These are phyloP conservation scores for Papilio dardanus DNA, from an alignment of 1,140 invertebrate species.

Conservation along the genomic window DNA sequence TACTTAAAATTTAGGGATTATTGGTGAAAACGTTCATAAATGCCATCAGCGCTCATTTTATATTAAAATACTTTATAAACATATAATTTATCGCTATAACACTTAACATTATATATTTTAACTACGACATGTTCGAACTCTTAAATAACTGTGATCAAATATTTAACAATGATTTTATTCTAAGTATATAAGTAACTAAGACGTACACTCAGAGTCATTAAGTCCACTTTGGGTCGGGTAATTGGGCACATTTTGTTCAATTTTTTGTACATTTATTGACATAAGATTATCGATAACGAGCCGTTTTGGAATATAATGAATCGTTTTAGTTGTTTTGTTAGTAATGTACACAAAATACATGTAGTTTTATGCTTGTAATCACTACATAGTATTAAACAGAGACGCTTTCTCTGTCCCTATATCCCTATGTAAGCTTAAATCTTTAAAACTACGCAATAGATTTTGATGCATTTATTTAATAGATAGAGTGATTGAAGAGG, in stretches of 20 bases:
- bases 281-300: conserved; percentile 53
- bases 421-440: too few species aligned
- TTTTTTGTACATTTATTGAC: conserved; percentile 71
- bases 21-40: neutral
- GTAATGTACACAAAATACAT: conserved; percentile 1
- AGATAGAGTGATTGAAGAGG: too few species aligned
- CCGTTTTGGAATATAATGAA: conserved; percentile 17
- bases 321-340: conserved; percentile 11
- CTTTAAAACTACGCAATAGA: too few species aligned
- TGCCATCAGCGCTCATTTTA: neutral
- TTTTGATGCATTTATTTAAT: too few species aligned
- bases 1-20: too few species aligned
- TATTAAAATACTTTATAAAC: conserved; percentile 13
- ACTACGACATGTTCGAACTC: conserved; percentile 46
- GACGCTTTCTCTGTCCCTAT: too few species aligned
- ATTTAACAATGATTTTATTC: conserved; percentile 62
- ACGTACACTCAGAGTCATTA: conserved; percentile 65
- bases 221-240: conserved; percentile 65
- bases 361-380: neutral
- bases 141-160: conserved; percentile 71
- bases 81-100: conserved; percentile 35
- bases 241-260: conserved; percentile 70
- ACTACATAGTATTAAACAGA: too few species aligned
- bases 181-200: conserved; percentile 57
- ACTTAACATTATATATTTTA: conserved; percentile 43